phyloP scores from a whole-genome alignment of 2,888 invertebrate genomes.

The Drosophila birchii region DNA sequence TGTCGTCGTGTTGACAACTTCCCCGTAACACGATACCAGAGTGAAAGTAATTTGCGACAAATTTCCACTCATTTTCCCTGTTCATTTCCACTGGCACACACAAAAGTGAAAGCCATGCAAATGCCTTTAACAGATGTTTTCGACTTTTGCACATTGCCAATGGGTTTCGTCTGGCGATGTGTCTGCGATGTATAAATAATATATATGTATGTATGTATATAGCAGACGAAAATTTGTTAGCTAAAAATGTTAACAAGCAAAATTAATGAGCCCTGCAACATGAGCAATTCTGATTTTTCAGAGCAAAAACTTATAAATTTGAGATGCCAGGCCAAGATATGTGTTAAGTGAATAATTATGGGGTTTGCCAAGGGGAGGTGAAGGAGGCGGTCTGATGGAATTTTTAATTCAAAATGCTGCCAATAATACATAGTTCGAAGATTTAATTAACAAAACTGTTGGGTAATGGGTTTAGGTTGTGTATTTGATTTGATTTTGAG shows the following conservation, averaged over 20 bases:
- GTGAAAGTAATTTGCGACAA: slow-evolving; percentile 81
- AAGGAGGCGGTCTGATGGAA: background rate
- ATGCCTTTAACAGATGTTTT: slow-evolving; percentile 66
- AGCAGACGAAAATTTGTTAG: slow-evolving; percentile 59
- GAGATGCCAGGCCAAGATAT: slow-evolving; percentile 65
- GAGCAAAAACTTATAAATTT: slow-evolving; percentile 56
- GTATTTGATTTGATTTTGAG: background rate
- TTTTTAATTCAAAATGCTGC: background rate
- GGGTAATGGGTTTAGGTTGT: background rate
- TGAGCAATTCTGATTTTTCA: slow-evolving; percentile 42
- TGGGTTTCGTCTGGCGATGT: slow-evolving; percentile 41
- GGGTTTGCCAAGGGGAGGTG: slow-evolving; percentile 8
- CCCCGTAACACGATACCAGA: slow-evolving; percentile 59
- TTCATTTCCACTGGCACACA: slow-evolving; percentile 34
- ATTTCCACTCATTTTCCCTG: slow-evolving; percentile 60
- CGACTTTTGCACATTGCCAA: slow-evolving; percentile 26
- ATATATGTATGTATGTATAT: no score
- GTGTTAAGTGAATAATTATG: slow-evolving; percentile 76
- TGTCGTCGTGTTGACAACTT: slow-evolving; percentile 43
- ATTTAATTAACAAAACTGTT: slow-evolving; percentile 6
- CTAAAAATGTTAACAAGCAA: slow-evolving; percentile 75
- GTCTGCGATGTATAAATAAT: background rate
- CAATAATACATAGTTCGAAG: background rate
- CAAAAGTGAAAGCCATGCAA: slow-evolving; percentile 78
- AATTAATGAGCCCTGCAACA: slow-evolving; percentile 74